Base-by-base conservation (phyloP, 2,888 invertebrate genomes). In the Troglohyphantes excavatus region DNA sequence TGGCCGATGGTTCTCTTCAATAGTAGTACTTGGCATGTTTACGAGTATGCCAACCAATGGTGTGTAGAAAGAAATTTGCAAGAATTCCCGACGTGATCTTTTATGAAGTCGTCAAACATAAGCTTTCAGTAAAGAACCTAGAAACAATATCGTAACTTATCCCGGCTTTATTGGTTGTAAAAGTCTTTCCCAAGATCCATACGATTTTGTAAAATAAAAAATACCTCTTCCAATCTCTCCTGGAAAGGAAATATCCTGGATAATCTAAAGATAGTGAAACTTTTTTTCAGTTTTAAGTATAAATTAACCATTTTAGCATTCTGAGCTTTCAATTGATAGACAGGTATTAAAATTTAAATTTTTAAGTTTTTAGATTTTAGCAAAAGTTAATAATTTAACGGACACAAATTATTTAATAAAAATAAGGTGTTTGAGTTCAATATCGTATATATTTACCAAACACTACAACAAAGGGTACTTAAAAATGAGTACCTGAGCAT, bases 141-240 rank as follows among this genome's bases (percentile, higher is more conserved):
- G 21, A 13, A 53, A 29, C n/a, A 53, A 21, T 39, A 59, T 61
- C 76, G 76, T 59, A 61, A 61, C 61, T 61, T 61, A 76, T 63
- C 21, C 29, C 11, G 11, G 21, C 61, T 76, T 76, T 76, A 76
- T 76, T 76, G 61, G 39, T 76, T 76, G 29, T 61, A 76, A 76
- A 76, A 29, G 61, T 61, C 53, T n/a, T 53, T 53, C n/a, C 53
- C 13, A 13, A 53, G 53, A 53, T n/a, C 9, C n/a, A 53, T 53
- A 33, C 33, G 33, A 9, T 33, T 33, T n/a, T 33, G 33, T 33
- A 33, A 9, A 9, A n/a, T n/a, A n/a, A 33, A 33, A 6, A 33
- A 33, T 33, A 9, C 9, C 33, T 33, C 9, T 33, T 33, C 5
- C 53, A n/a, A 53, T 53, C 9, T 13, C 53, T n/a, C 17, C n/a